Evolutionary conservation across 2,113 vertebrate species (phyloP).

Genomic region (Sprattus sprattus): DNA sequence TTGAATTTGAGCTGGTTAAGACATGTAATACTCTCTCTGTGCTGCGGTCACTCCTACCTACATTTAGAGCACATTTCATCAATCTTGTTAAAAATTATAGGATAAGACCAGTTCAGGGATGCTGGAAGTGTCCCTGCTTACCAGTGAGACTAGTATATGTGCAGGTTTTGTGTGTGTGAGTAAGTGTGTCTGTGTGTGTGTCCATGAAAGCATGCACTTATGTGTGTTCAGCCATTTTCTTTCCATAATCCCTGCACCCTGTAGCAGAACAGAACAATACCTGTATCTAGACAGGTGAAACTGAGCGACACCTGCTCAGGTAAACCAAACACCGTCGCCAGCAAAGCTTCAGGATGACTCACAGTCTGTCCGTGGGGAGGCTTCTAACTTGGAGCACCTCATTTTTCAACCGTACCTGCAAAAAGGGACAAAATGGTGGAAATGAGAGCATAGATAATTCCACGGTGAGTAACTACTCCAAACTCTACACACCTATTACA

Average conservation of each 20-base stretch:
- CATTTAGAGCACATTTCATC: too few species aligned
- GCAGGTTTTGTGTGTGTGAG: not conserved
- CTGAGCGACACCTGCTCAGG: not conserved
- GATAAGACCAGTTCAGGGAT: too few species aligned
- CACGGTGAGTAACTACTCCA: not conserved
- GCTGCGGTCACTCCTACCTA: too few species aligned
- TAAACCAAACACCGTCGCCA: not conserved
- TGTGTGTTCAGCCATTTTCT: not conserved
- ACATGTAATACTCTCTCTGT: too few species aligned
- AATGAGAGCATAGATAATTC: not conserved
- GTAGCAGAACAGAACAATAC: not conserved
- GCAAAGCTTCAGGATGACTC: not conserved
- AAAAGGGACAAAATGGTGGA: not conserved
- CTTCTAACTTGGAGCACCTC: not conserved
- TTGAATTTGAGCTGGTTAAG: too few species aligned
- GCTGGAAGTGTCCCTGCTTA: too few species aligned
- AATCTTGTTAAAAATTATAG: too few species aligned
- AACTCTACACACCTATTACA: not conserved
- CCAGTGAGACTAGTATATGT: too few species aligned
- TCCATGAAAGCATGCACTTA: not conserved
- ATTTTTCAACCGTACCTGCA: not conserved
- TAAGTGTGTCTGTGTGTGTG: not conserved
- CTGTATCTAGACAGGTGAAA: not conserved
- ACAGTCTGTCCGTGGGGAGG: not conserved
- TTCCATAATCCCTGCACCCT: not conserved